Conservation (phyloP, 1,140 invertebrate genomes). For the Agraylea sexmaculata region DNA sequence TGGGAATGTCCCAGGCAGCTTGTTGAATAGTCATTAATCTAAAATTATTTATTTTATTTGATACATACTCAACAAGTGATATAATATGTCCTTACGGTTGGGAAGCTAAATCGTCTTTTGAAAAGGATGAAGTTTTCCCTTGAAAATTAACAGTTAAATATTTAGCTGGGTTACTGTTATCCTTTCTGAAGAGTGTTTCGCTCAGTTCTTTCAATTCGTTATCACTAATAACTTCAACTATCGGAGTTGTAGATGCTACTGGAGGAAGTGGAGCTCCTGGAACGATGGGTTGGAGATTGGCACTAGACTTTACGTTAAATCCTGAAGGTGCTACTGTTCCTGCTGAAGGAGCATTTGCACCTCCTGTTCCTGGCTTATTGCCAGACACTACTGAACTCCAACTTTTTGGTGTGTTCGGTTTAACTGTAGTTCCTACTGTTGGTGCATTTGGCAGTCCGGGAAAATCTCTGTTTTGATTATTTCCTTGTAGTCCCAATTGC, state of each 20-base stretch:
- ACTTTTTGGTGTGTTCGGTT: conserved; percentile 7
- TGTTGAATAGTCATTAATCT: conserved; percentile 50
- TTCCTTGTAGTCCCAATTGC: too few relatives aligned
- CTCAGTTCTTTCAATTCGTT: conserved; percentile 51
- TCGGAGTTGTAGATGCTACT: conserved; percentile 29
- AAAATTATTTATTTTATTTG: conserved; percentile 21
- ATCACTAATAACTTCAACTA: conserved; percentile 37
- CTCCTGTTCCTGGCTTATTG: conserved; percentile 6
- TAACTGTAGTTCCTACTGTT: background rate
- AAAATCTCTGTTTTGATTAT: conserved; percentile 6
- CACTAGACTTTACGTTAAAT: conserved; percentile 1
- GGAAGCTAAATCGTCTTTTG: conserved; percentile 55
- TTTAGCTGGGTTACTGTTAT: conserved; percentile 55
- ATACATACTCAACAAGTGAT: conserved; percentile 14
- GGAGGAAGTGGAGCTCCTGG: conserved; percentile 22
- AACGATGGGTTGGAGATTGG: conserved; percentile 21
- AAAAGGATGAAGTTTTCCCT: conserved; percentile 53
- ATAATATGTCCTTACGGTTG: conserved; percentile 65
- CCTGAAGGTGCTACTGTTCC: too few relatives aligned
- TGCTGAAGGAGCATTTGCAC: background rate
- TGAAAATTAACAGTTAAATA: conserved; percentile 58
- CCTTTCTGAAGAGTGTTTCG: conserved; percentile 59
- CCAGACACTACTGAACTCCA: conserved; percentile 16
- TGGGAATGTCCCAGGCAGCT: conserved; percentile 47
- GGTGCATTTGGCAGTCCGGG: conserved; percentile 5